Percentiles rank a stretch among this genome's conserved stretches.
Conservation (phyloP, 2,888 invertebrate species). For the Eristalis arbustorum region DNA sequence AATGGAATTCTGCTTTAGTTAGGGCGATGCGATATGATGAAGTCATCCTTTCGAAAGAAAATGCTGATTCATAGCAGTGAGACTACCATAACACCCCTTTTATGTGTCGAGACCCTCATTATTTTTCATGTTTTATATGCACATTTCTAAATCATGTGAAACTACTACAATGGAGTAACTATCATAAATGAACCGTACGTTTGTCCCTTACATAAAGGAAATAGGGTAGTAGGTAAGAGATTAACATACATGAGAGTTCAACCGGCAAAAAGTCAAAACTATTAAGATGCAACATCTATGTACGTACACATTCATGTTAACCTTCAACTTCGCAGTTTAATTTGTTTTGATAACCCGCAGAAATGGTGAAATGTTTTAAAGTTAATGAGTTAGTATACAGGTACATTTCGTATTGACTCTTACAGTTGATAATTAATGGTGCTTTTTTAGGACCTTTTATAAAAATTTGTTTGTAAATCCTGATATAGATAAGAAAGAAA, state of each 20-base stretch:
- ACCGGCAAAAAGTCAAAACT: neutral
- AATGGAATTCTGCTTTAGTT: neutral
- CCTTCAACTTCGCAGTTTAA: neutral
- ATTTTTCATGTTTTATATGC: neutral
- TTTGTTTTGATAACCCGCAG: neutral
- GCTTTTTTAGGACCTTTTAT: too few species aligned
- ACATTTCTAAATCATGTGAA: neutral
- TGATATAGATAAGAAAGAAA: too few species aligned
- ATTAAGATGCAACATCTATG: neutral
- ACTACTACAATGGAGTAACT: constrained; percentile 24
- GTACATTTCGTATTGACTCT: too few species aligned
- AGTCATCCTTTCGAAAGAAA: constrained; percentile 23
- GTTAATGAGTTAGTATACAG: neutral
- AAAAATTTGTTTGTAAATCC: too few species aligned
- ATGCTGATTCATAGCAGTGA: neutral
- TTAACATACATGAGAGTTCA: neutral
- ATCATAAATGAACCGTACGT: constrained; percentile 38
- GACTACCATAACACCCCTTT: neutral
- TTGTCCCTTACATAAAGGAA: neutral
- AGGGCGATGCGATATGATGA: constrained; percentile 19
- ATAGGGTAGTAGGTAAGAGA: neutral
- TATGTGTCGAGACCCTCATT: neutral
- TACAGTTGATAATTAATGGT: too few species aligned
- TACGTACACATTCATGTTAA: neutral
- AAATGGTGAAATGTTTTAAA: neutral